Percentiles rank a stretch among this genome's conserved stretches.
phyloP scores from a whole-genome alignment of 2,113 vertebrate genomes.

The Ophiodon elongatus region DNA sequence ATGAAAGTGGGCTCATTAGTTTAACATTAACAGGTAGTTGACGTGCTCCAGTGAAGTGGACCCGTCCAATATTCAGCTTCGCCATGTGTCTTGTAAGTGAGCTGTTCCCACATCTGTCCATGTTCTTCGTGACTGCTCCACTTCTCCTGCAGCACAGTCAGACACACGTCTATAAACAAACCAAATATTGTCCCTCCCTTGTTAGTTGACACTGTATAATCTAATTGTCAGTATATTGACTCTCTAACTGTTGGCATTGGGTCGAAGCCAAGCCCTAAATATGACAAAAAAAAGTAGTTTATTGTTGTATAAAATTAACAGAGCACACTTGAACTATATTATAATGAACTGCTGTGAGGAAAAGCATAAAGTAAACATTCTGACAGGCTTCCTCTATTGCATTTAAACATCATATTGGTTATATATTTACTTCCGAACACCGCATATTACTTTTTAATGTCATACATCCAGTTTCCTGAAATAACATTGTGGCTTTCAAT shows the following conservation, averaged over 20 bases:
- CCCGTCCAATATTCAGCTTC: conserved; percentile 73
- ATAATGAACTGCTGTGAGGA: conserved; percentile 51
- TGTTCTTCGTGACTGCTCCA: conserved; percentile 49
- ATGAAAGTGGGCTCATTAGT: conserved; percentile 84
- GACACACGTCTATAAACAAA: conserved; percentile 53
- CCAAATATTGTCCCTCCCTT: conserved; percentile 44
- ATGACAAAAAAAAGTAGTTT: conserved; percentile 49
- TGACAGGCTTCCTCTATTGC: conserved; percentile 46
- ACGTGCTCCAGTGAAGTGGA: conserved; percentile 82
- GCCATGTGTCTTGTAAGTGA: conserved; percentile 72
- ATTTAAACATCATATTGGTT: conserved; percentile 28
- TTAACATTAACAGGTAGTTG: conserved; percentile 87
- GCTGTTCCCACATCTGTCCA: conserved; percentile 65
- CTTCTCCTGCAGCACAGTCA: conserved; percentile 26
- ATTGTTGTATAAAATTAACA: conserved; percentile 52
- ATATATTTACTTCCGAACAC: conserved; percentile 49
- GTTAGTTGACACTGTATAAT: conserved; percentile 63
- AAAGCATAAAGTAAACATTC: conserved; percentile 52
- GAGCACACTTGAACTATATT: conserved; percentile 14
- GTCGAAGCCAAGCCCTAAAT: conserved; percentile 32
- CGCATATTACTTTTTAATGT: conserved; percentile 46
- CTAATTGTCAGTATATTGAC: conserved; percentile 63
- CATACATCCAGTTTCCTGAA: conserved; percentile 65
- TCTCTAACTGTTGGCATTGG: conserved; percentile 59
- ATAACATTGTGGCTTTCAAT: conserved; percentile 73